These are phyloP conservation scores for Arbacia lixula DNA, from an alignment of 53 echinoderm and acorn worm genomes.

Conservation along the genomic window DNA sequence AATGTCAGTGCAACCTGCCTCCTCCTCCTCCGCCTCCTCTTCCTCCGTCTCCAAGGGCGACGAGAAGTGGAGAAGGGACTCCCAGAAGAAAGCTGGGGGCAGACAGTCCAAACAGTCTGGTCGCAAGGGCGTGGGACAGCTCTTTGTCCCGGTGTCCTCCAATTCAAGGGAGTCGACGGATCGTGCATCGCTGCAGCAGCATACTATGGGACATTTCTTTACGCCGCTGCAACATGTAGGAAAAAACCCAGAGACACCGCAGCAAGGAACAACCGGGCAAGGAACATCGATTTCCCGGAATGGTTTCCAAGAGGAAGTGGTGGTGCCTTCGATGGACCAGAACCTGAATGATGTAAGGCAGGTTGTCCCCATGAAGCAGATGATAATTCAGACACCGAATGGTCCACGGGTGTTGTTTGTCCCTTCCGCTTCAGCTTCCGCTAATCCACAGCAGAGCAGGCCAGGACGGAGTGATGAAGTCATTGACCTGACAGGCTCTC, in stretches of 20 bases:
- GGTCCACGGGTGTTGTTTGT: not conserved
- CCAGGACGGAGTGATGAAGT: not conserved
- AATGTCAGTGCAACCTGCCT: too few species aligned
- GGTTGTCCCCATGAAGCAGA: not conserved
- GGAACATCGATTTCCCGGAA: too few species aligned
- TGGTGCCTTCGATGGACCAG: not conserved
- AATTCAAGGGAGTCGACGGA: too few species aligned
- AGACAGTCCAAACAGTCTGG: not conserved
- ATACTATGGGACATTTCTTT: too few species aligned
- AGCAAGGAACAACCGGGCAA: too few species aligned
- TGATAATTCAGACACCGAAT: not conserved
- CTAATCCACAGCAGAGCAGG: not conserved
- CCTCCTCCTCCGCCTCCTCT: too few species aligned
- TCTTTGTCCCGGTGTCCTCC: slow-evolving; percentile 24
- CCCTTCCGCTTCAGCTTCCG: not conserved
- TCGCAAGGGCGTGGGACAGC: slow-evolving; percentile 29
- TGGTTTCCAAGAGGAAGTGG: too few species aligned
- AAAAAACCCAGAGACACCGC: too few species aligned
- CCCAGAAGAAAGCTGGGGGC: too few species aligned
- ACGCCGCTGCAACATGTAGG: too few species aligned
- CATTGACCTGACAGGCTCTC: slow-evolving; percentile 39
- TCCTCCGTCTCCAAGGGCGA: too few species aligned
- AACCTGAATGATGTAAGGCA: not conserved
- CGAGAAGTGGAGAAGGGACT: too few species aligned
- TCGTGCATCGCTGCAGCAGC: not conserved